phyloP scores from a whole-genome alignment of 2,888 invertebrate species.

The Eutolmus rufibarbis region DNA sequence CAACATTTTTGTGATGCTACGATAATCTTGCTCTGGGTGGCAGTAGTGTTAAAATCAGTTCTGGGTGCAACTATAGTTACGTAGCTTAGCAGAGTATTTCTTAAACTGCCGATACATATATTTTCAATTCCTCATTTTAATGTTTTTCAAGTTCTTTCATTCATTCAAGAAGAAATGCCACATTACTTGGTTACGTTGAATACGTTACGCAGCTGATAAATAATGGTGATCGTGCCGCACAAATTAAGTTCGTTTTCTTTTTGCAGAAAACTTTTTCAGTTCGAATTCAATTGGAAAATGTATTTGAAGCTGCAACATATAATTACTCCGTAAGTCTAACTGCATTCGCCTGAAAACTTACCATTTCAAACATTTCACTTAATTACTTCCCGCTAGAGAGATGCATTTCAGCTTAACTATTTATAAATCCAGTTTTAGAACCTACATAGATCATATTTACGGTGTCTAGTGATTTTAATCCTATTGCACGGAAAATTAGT shows the following conservation, averaged over 20 bases:
- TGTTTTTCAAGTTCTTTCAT: not conserved
- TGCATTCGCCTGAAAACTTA: not conserved
- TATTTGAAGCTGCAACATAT: not conserved
- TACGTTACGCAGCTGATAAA: not conserved
- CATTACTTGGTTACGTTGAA: not conserved
- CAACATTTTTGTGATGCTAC: too few species aligned
- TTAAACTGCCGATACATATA: too few species aligned
- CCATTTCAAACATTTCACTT: not conserved
- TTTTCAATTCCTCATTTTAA: too few species aligned
- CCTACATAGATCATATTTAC: not conserved
- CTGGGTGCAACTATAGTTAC: too few species aligned
- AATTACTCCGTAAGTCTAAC: not conserved
- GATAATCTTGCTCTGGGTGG: too few species aligned
- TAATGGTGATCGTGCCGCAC: not conserved
- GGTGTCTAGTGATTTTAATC: not conserved
- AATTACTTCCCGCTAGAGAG: not conserved
- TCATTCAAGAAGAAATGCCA: not conserved
- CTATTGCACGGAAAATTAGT: not conserved
- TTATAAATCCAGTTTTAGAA: not conserved
- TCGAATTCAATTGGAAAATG: not conserved
- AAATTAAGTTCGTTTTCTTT: not conserved
- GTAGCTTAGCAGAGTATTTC: too few species aligned
- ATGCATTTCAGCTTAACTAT: not conserved
- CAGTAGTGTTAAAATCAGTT: too few species aligned
- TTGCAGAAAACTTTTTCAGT: not conserved